Evolutionary conservation across 2,113 vertebrate genomes (phyloP), one percentile per base, ranked within the genome.

Genomic region (Passer domesticus): DNA sequence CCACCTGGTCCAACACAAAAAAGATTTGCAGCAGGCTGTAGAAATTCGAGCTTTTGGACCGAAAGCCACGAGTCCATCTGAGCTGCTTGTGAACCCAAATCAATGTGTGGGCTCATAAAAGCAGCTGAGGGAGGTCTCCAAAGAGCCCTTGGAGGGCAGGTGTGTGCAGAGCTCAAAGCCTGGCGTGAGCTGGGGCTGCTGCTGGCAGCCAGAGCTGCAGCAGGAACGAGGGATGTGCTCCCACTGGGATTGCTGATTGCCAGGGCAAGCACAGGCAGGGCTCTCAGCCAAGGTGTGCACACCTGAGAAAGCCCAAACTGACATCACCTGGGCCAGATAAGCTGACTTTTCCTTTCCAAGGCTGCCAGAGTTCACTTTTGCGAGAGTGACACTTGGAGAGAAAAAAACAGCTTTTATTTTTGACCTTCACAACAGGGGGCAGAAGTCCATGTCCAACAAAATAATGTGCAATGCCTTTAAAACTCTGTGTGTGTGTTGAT

Each of bases 161-260:
- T 11, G 15, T 11, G 8, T 10, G 22, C 39, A 3, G 6, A 23
- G n/a, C 20, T 49, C 50, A 11, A 1, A 22, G 0, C 2, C 1
- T 2, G 21, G 30, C 0, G 0, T 3, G 47, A n/a, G 47, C 66
- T 6, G 35, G 2, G 17, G 60, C 30, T 0, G 1, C 68, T 25
- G 11, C 0, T 0, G 17, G 75, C 74, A 35, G 74, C 7, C 19
- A 0, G 72, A 31, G 44, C 70, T 25, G 62, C 7, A 0, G 31
- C 3, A 3, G 1, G 9, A 16, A 0, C 9, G 0, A 7, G 43
- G 85, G 62, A 19, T 5, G 10, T 0, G 27, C 0, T 47, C 63
- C 60, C 20, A 6, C 2, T 0, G 79, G 83, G 14, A 33, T 2
- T 7, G 5, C 66, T 75, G 33, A 0, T 3, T 49, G 66, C 74